These are phyloP conservation scores for Cichladusa arquata DNA, from an alignment of 2,113 vertebrate genomes.

Conservation along the genomic window DNA sequence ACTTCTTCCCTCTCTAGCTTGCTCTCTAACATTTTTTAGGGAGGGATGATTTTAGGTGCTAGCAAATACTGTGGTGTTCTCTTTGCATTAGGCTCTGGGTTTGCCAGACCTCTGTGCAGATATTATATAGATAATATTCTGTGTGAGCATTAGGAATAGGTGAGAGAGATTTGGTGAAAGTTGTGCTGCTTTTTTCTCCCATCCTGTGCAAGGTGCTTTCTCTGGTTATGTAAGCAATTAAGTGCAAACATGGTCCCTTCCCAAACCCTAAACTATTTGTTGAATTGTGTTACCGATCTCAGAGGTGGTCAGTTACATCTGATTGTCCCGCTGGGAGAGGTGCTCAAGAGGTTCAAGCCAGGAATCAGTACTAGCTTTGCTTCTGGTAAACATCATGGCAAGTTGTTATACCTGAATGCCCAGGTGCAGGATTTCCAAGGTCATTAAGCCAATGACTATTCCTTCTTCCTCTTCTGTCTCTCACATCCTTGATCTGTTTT, in stretches of 20 bases:
- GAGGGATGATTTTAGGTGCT: not conserved
- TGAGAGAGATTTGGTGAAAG: not conserved
- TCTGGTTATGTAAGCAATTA: not conserved
- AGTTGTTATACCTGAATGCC: not conserved
- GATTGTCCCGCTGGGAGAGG: not conserved
- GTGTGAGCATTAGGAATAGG: not conserved
- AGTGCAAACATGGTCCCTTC: not conserved
- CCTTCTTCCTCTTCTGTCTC: not conserved
- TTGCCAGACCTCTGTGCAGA: not conserved
- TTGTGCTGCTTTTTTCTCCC: not conserved
- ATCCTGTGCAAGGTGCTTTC: not conserved
- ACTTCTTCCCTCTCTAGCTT: not conserved
- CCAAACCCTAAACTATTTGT: not conserved
- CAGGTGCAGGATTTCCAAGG: not conserved
- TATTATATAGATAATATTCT: not conserved
- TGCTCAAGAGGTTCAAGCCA: not conserved
- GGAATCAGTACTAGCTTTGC: not conserved
- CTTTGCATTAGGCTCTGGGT: not conserved
- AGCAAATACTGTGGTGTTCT: not conserved
- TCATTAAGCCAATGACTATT: not conserved
- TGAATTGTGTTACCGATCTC: not conserved
- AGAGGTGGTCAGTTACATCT: not conserved
- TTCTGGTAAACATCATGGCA: not conserved
- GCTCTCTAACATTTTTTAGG: not conserved
- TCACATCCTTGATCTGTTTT: not conserved